These are phyloP conservation scores for Babyrousa celebensis DNA, from an alignment of 2,797 vertebrate genomes.

Conservation along the genomic window DNA sequence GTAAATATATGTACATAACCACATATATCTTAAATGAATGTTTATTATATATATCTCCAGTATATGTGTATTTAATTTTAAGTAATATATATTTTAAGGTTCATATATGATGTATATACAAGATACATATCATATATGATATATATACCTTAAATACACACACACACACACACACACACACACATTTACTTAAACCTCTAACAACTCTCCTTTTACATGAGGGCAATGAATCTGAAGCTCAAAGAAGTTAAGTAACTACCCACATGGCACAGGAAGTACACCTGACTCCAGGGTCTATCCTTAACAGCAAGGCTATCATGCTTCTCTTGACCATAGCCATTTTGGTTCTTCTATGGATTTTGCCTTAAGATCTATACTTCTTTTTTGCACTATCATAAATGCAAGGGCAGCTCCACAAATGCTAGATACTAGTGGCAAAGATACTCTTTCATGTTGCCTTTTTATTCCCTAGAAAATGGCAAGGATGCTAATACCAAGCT, in stretches of 20 bases:
- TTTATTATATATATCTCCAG: neutral
- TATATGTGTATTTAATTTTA: neutral
- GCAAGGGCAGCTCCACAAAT: neutral
- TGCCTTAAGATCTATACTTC: neutral
- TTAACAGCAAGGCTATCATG: neutral
- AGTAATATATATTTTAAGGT: slow-evolving; percentile 20
- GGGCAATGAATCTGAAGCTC: slow-evolving; percentile 29
- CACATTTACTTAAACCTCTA: slow-evolving; percentile 51
- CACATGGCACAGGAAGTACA: neutral
- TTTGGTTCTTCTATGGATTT: neutral
- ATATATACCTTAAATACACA: neutral
- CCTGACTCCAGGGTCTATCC: neutral
- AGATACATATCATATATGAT: neutral
- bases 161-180: neutral
- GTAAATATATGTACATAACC: neutral
- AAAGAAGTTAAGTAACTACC: neutral
- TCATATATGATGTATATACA: neutral
- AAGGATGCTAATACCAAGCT: slow-evolving; percentile 13
- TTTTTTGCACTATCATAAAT: neutral
- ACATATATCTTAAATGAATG: neutral
- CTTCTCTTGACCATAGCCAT: neutral
- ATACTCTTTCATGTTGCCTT: neutral
- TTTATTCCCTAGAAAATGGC: slow-evolving; percentile 9
- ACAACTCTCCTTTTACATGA: slow-evolving; percentile 35
- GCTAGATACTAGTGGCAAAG: neutral